phyloP scores from a whole-genome alignment of 2,888 invertebrate species.

The Drosophila mimetica region DNA sequence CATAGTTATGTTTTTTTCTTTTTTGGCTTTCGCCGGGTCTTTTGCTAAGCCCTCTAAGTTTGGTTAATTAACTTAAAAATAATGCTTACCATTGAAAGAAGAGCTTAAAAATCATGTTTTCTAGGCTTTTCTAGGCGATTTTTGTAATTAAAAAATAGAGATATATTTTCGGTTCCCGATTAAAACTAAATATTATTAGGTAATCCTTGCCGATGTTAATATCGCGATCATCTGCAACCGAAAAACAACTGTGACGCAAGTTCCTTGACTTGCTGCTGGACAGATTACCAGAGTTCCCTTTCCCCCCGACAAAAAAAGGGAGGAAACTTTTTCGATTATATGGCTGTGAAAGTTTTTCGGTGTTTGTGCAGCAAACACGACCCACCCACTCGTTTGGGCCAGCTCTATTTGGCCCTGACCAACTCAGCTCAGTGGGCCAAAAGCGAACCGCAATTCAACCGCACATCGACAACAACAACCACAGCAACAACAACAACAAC shows the following conservation, averaged over 20 bases:
- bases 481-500: too few species aligned
- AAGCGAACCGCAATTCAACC: constrained; percentile 70
- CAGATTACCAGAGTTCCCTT: constrained; percentile 3
- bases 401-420: constrained; percentile 20
- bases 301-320: constrained; percentile 4
- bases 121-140: too few species aligned
- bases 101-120: too few species aligned
- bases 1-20: too few species aligned
- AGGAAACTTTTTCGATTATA: constrained; percentile 79
- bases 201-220: neutral
- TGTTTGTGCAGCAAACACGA: constrained; percentile 61
- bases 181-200: too few species aligned
- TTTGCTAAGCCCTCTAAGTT: too few species aligned
- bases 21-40: too few species aligned
- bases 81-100: too few species aligned
- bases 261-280: constrained; percentile 5
- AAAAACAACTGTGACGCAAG: constrained; percentile 9
- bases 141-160: too few species aligned
- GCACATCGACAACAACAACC: constrained; percentile 54
- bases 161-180: too few species aligned
- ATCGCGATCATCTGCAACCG: neutral
- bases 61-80: too few species aligned
- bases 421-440: constrained; percentile 30
- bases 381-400: neutral
- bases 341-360: constrained; percentile 76